Conservation (phyloP, 2,888 invertebrate genomes). For the Papilio protenor region DNA sequence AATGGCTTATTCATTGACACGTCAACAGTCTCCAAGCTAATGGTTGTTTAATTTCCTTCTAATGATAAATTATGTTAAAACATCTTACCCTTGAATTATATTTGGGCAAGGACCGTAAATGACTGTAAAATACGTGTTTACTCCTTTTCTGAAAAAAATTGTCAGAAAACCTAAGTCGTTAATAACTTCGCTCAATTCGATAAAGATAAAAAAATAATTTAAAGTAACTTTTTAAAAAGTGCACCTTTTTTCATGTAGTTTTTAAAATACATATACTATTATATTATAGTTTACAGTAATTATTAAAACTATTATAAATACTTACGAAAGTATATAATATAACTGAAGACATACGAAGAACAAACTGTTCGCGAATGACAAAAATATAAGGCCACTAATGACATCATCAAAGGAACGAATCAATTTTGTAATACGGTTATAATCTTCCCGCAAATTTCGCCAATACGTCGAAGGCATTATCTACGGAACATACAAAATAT, state of each 20-base stretch:
- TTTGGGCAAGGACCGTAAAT: constrained; percentile 42
- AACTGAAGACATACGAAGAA: constrained; percentile 88
- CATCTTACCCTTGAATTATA: constrained; percentile 47
- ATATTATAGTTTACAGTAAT: background rate
- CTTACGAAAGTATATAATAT: constrained; percentile 86
- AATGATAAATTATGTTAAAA: background rate
- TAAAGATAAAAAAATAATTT: background rate
- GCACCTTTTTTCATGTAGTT: background rate
- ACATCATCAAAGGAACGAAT: constrained; percentile 84
- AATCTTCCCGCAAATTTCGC: constrained; percentile 82
- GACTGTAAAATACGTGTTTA: constrained; percentile 20
- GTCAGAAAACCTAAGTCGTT: background rate
- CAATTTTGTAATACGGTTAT: constrained; percentile 83
- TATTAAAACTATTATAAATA: constrained; percentile 39
- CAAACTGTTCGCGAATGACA: constrained; percentile 86
- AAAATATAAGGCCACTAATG: constrained; percentile 84
- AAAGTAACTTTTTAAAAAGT: background rate
- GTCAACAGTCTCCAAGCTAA: background rate
- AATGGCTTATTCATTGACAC: background rate
- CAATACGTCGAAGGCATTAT: constrained; percentile 58
- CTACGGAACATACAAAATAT: constrained; percentile 52
- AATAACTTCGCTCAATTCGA: background rate
- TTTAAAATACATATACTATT: background rate
- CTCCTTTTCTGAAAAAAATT: constrained; percentile 46
- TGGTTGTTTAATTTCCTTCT: background rate